These are phyloP conservation scores for Dysmachus trigonus DNA, from an alignment of 2,888 invertebrate species.

Conservation along the genomic window DNA sequence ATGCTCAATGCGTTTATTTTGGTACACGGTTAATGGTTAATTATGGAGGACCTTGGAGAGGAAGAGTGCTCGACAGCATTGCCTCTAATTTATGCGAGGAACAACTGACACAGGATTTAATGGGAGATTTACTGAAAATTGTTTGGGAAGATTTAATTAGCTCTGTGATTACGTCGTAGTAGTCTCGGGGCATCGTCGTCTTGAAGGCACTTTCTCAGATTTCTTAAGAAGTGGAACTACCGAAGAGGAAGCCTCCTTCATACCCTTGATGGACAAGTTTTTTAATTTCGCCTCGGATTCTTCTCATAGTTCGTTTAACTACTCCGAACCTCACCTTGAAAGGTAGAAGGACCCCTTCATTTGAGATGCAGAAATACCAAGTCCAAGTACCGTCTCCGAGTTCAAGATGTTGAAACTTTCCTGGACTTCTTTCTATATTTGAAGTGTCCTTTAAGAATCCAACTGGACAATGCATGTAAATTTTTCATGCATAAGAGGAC, in stretches of 20 bases:
- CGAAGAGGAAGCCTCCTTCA: not conserved
- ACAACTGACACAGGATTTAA: conserved; percentile 19
- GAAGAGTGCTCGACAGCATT: not conserved
- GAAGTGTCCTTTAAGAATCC: not conserved
- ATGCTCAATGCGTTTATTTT: conserved; percentile 24
- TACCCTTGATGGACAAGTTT: not conserved
- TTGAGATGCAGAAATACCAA: conserved; percentile 11
- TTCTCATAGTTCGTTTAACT: not conserved
- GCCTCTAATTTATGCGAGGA: conserved; percentile 27
- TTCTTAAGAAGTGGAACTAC: not conserved
- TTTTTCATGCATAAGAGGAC: conserved; percentile 36
- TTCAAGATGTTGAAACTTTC: not conserved
- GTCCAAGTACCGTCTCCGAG: not conserved
- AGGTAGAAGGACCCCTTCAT: not conserved
- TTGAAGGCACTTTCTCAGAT: not conserved
- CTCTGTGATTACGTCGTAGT: conserved; percentile 6
- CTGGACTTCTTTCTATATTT: not conserved
- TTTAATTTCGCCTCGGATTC: not conserved
- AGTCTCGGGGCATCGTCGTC: not conserved
- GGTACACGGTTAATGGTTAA: conserved; percentile 15
- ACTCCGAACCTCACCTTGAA: not conserved
- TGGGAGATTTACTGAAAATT: conserved; percentile 30
- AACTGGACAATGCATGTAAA: conserved; percentile 37
- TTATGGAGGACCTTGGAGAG: conserved; percentile 31
- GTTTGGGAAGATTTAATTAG: conserved; percentile 24